Conservation (phyloP, 2,113 vertebrate species). For the Oryzias woworae region DNA sequence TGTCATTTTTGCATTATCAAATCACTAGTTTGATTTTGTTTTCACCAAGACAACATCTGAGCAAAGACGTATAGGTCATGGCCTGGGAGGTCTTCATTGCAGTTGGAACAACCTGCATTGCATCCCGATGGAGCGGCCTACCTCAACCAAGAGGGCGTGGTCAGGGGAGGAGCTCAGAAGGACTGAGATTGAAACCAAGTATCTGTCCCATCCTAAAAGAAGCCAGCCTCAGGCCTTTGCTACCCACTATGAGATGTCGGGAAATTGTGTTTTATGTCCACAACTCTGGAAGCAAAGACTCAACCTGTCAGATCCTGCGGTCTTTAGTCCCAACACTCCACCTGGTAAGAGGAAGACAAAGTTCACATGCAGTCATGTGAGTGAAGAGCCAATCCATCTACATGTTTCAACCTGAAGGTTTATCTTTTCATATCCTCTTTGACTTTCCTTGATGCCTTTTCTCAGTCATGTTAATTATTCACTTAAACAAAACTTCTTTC, state of each 20-base stretch:
- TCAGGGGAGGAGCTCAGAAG: slow-evolving; percentile 47
- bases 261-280: slow-evolving; percentile 42
- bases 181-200: slow-evolving; percentile 14
- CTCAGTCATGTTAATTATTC: too few species aligned
- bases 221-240: slow-evolving; percentile 20
- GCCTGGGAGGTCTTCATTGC: background rate
- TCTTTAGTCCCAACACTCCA: slow-evolving; percentile 32
- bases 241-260: slow-evolving; percentile 48
- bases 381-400: background rate
- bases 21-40: slow-evolving; percentile 9
- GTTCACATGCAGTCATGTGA: too few species aligned
- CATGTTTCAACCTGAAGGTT: too few species aligned
- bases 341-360: slow-evolving; percentile 56
- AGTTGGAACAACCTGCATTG: slow-evolving; percentile 58
- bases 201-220: slow-evolving; percentile 14
- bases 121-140: slow-evolving; percentile 51
- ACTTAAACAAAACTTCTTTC: too few species aligned
- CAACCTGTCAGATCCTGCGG: slow-evolving; percentile 54
- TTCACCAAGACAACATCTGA: slow-evolving; percentile 32
- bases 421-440: too few species aligned
- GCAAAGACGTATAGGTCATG: slow-evolving; percentile 9
- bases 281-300: slow-evolving; percentile 49
- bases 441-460: too few species aligned
- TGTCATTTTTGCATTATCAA: too few species aligned
- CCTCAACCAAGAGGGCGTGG: slow-evolving; percentile 36